A percentile compares a stretch with the other conserved stretches of the same genome.
Conservation (phyloP, 1,140 invertebrate species). For the Asbolus verrucosus region DNA sequence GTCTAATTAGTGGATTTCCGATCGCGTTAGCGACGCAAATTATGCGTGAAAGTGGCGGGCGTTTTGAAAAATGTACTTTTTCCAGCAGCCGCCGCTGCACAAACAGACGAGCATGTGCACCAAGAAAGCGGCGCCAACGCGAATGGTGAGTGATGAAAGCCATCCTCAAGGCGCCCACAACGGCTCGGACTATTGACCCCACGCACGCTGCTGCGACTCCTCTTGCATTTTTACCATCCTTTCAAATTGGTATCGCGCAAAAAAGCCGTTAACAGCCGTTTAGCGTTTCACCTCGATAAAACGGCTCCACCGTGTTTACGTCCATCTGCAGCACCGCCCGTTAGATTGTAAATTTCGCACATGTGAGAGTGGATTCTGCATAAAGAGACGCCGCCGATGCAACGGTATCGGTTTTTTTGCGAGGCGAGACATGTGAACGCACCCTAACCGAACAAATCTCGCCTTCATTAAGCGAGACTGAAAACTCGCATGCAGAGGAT, state of each 20-base stretch:
- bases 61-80: too few relatives aligned
- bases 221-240: constrained; percentile 35
- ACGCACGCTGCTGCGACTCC: too few relatives aligned
- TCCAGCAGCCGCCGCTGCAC: neutral
- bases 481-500: too few relatives aligned
- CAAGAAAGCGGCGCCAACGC: constrained; percentile 42
- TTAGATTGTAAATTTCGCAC: constrained; percentile 21
- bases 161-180: constrained; percentile 47
- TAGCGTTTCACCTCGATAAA: constrained; percentile 24
- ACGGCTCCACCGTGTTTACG: constrained; percentile 34
- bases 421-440: too few relatives aligned
- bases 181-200: constrained; percentile 43
- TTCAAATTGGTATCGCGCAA: constrained; percentile 34
- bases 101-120: constrained; percentile 21
- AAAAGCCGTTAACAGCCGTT: constrained; percentile 36
- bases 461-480: too few relatives aligned
- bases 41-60: neutral
- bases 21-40: too few relatives aligned
- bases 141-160: constrained; percentile 44
- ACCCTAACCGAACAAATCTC: too few relatives aligned
- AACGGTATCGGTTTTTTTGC: too few relatives aligned
- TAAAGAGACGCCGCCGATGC: neutral
- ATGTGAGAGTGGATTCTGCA: neutral
- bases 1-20: too few relatives aligned
- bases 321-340: constrained; percentile 14